These are phyloP conservation scores for Carassius auratus DNA, from an alignment of 2,113 vertebrate genomes.

Conservation along the genomic window DNA sequence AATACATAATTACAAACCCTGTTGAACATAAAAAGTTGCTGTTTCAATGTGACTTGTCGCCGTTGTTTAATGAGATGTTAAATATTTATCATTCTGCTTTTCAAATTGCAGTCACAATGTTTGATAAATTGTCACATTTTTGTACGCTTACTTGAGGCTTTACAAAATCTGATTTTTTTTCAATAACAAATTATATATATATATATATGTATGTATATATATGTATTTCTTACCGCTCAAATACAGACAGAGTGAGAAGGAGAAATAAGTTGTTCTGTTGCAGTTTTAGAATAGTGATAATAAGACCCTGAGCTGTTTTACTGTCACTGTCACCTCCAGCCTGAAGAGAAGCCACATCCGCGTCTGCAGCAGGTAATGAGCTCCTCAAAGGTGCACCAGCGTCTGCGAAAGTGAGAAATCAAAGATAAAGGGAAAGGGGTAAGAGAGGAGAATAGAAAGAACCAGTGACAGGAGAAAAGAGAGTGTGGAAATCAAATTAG, in stretches of 20 bases:
- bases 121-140: not conserved
- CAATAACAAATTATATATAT: not conserved
- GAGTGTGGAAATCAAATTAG: conserved; percentile 47
- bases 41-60: not conserved
- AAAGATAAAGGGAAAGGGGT: conserved; percentile 24
- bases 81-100: not conserved
- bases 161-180: not conserved
- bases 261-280: conserved; percentile 23
- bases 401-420: conserved; percentile 29
- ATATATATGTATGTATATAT: not conserved
- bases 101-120: not conserved
- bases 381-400: conserved; percentile 61
- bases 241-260: not conserved
- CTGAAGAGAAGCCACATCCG: conserved; percentile 41
- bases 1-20: not conserved
- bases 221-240: not conserved
- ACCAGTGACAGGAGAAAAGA: conserved; percentile 64
- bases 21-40: not conserved
- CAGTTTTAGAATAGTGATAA: conserved; percentile 39
- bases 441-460: conserved; percentile 36
- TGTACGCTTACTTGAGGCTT: not conserved
- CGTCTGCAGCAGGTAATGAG: conserved; percentile 63
- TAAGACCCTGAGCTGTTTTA: conserved; percentile 36
- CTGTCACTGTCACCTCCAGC: conserved; percentile 50
- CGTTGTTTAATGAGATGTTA: not conserved